Conservation (phyloP, 2,888 invertebrate genomes). For the Cosmia trapezina region DNA sequence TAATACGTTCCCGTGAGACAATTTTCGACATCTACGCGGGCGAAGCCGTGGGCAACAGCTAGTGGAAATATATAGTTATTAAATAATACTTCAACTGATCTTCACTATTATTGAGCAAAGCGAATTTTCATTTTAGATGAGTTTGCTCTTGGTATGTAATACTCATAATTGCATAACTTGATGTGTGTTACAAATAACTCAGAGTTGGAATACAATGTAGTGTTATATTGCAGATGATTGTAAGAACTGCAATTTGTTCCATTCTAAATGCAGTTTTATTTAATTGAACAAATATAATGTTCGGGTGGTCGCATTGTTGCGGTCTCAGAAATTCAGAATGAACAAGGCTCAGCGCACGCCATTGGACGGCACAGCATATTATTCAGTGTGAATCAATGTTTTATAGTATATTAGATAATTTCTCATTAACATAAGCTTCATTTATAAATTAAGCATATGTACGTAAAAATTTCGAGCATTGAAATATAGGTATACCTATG, state of each 20-base stretch:
- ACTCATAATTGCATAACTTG: slow-evolving; percentile 11
- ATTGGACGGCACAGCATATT: not conserved
- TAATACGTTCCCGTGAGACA: too few relatives aligned
- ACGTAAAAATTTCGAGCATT: too few relatives aligned
- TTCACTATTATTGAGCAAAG: not conserved
- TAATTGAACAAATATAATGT: slow-evolving; percentile 25
- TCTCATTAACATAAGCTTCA: too few relatives aligned
- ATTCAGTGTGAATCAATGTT: too few relatives aligned
- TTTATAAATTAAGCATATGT: too few relatives aligned
- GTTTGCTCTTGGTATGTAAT: not conserved
- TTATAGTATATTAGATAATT: too few relatives aligned
- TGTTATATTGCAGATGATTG: slow-evolving; percentile 8
- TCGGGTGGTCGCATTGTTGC: not conserved
- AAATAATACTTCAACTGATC: not conserved
- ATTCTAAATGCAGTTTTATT: slow-evolving; percentile 43
- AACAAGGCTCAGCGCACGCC: not conserved
- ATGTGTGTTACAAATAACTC: slow-evolving; percentile 18
- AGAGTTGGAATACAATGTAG: slow-evolving; percentile 6
- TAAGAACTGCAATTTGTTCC: slow-evolving; percentile 34
- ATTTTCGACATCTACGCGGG: too few relatives aligned
- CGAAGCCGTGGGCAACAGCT: too few relatives aligned
- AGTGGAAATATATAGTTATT: not conserved
- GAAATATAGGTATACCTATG: too few relatives aligned
- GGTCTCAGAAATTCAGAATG: not conserved
- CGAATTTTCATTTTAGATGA: not conserved